A percentile compares a stretch with the other conserved stretches of the same genome.
These are phyloP conservation scores for Pteromalus puparum DNA, from an alignment of 1,140 invertebrate genomes.

Conservation along the genomic window DNA sequence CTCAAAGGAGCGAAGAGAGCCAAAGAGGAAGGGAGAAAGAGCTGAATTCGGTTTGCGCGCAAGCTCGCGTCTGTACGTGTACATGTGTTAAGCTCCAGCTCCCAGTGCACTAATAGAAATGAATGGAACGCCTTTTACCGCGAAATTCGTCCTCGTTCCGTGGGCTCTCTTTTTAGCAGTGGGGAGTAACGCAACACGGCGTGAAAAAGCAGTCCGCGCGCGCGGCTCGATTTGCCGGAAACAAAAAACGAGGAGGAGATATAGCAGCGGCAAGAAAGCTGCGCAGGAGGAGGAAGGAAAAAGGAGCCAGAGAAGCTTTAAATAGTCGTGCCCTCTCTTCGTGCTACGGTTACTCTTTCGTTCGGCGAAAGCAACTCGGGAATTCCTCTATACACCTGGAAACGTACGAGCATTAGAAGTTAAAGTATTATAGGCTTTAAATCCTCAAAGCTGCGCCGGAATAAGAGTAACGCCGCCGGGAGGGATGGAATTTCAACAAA, in stretches of 20 bases:
- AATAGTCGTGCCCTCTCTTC: constrained; percentile 5
- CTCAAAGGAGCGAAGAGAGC: neutral
- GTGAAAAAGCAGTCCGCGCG: constrained; percentile 52
- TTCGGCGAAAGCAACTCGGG: constrained; percentile 41
- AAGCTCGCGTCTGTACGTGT: neutral
- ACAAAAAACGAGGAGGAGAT: neutral
- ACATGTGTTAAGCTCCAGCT: neutral
- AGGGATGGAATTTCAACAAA: constrained; percentile 41
- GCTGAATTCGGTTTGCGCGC: neutral
- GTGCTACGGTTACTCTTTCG: constrained; percentile 32
- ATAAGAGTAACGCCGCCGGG: constrained; percentile 36
- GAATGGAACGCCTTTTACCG: constrained; percentile 63
- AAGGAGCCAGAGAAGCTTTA: neutral
- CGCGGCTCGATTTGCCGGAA: constrained; percentile 32
- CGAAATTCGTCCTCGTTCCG: constrained; percentile 11
- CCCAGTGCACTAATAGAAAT: constrained; percentile 65
- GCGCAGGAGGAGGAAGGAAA: neutral
- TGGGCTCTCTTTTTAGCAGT: neutral
- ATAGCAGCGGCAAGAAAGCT: neutral
- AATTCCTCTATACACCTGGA: constrained; percentile 33
- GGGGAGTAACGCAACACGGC: constrained; percentile 41
- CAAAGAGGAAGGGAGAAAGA: neutral
- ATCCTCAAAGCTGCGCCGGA: constrained; percentile 37
- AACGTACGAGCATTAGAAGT: constrained; percentile 49
- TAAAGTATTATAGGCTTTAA: constrained; percentile 51